Conservation (phyloP, 2,888 invertebrate species). For the Myopa testacea region DNA sequence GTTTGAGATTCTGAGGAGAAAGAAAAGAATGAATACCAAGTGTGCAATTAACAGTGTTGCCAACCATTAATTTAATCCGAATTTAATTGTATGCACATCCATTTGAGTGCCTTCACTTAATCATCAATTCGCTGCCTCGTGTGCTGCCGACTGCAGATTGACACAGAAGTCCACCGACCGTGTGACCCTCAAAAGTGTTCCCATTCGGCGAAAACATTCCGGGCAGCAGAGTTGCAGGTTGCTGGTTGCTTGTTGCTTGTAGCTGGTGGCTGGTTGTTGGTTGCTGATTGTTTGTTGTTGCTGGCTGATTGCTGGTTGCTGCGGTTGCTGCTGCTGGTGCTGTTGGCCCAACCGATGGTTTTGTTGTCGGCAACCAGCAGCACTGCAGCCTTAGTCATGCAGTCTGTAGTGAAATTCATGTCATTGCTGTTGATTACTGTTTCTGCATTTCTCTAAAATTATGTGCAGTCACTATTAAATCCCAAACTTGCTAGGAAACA, state of each 20-base stretch:
- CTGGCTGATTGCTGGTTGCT: neutral
- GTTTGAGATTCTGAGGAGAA: no score
- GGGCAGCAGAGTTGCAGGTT: neutral
- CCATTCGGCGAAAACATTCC: constrained; percentile 4
- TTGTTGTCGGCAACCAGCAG: no score
- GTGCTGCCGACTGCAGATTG: neutral
- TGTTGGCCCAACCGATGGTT: no score
- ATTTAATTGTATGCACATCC: no score
- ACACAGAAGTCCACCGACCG: constrained; percentile 34
- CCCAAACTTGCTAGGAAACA: neutral
- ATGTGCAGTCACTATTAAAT: neutral
- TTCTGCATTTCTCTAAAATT: no score
- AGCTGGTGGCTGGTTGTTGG: no score
- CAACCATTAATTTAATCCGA: no score
- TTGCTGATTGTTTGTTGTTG: neutral
- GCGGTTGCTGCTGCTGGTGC: neutral
- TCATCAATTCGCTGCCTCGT: no score
- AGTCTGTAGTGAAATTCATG: neutral
- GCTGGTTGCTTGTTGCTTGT: no score
- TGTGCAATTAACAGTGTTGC: no score
- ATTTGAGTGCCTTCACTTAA: no score
- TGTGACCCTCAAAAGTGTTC: constrained; percentile 37
- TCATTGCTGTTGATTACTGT: neutral
- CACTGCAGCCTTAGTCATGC: neutral
- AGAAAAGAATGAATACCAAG: no score